phyloP scores from a whole-genome alignment of 2,888 invertebrate species.

The Idaea aversata region DNA sequence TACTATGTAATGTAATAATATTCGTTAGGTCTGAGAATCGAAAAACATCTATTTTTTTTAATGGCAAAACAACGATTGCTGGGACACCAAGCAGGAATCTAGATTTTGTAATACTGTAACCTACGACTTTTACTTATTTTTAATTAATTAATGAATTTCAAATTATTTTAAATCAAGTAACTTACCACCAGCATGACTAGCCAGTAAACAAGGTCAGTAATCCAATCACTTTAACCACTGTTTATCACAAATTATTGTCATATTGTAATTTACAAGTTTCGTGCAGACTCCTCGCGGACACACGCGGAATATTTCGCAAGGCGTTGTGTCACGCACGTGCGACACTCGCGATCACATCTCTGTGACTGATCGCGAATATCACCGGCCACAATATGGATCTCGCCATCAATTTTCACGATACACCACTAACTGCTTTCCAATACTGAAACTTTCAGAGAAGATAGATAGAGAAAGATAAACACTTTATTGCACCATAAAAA shows the following conservation, averaged over 20 bases:
- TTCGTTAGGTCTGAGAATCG: no score
- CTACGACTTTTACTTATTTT: no score
- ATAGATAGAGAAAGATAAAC: no score
- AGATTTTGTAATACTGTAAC: no score
- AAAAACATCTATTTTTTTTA: no score
- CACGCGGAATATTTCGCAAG: background rate
- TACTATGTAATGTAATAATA: no score
- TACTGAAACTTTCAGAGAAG: no score
- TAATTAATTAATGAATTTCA: background rate
- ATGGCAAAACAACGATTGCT: no score
- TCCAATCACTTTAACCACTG: conserved; percentile 4
- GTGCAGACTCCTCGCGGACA: background rate
- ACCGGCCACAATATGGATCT: background rate
- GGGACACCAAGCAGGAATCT: no score
- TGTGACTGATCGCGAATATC: conserved; percentile 11
- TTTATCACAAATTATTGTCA: conserved; percentile 3
- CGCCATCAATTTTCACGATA: background rate
- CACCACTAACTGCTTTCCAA: background rate
- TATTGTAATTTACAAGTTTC: conserved; percentile 7
- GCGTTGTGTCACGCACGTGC: conserved; percentile 9
- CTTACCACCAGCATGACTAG: conserved; percentile 12
- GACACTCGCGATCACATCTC: conserved; percentile 10
- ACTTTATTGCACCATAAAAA: no score
- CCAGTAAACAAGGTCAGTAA: conserved; percentile 13
- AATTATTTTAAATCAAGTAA: background rate